phyloP scores from a whole-genome alignment of 2,113 vertebrate species.

The Vulpes lagopus region DNA sequence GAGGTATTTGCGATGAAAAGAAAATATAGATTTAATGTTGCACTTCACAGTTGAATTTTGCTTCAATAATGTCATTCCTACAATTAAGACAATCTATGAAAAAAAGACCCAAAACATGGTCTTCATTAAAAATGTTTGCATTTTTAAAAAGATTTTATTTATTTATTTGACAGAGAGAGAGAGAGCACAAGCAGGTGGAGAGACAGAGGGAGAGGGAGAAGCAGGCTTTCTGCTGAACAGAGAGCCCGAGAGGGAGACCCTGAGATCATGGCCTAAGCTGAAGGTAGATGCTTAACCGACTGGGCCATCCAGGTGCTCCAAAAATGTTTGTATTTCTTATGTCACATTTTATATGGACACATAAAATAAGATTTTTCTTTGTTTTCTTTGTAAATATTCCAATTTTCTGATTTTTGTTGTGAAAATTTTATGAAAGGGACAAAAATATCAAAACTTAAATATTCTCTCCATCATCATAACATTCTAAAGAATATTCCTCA shows the following conservation, averaged over 20 bases:
- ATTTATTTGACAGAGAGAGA: too few relatives aligned
- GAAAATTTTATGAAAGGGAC: not conserved
- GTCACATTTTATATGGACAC: not conserved
- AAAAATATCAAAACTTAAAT: not conserved
- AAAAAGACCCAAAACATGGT: not conserved
- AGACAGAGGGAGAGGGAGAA: too few relatives aligned
- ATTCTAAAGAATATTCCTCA: not conserved
- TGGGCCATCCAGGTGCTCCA: too few relatives aligned
- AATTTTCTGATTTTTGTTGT: not conserved
- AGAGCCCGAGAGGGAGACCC: too few relatives aligned
- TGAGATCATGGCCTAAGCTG: too few relatives aligned
- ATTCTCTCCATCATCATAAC: not conserved
- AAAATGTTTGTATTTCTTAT: not conserved
- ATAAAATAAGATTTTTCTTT: conserved; percentile 38
- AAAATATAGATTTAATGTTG: not conserved
- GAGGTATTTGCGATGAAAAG: not conserved
- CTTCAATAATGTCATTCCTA: not conserved
- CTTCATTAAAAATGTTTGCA: not conserved
- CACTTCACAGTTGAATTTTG: conserved; percentile 18
- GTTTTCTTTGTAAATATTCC: not conserved
- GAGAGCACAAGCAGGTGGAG: too few relatives aligned
- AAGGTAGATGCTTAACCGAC: too few relatives aligned
- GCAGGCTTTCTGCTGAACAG: too few relatives aligned
- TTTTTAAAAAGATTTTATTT: not conserved
- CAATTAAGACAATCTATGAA: not conserved